Conservation (phyloP, 2,797 vertebrate genomes). For the Hydrolagus colliei region DNA sequence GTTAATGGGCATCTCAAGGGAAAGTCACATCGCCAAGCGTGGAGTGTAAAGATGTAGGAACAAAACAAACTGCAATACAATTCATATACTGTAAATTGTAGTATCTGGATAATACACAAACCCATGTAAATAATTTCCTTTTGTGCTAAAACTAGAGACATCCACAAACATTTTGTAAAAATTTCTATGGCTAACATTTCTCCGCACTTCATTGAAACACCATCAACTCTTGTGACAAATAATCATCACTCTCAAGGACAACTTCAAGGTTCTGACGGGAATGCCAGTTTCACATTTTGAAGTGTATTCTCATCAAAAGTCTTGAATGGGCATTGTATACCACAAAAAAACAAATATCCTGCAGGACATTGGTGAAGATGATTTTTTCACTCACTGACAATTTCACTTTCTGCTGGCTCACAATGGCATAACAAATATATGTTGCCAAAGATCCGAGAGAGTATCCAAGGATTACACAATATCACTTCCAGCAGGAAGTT, state of each 20-base stretch:
- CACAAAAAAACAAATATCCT: background rate
- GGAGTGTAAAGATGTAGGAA: no score
- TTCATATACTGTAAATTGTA: background rate
- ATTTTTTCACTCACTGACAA: background rate
- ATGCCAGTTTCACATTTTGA: background rate
- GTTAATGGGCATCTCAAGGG: background rate
- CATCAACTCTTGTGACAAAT: background rate
- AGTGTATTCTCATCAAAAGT: slow-evolving; percentile 11
- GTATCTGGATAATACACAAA: background rate
- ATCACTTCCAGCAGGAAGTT: no score
- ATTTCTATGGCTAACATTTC: background rate
- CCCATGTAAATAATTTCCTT: no score
- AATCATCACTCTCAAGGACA: background rate
- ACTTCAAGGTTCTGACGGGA: background rate
- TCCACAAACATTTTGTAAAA: no score
- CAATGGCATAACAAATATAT: background rate
- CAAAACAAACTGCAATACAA: background rate
- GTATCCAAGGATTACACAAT: background rate
- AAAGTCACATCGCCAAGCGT: background rate
- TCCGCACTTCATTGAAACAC: background rate
- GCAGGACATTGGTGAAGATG: no score
- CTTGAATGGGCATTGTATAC: background rate
- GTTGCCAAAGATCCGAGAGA: background rate
- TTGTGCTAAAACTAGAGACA: background rate
- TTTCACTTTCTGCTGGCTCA: background rate